Conservation (phyloP, 23 tunicate species). For the Styela plicata region DNA sequence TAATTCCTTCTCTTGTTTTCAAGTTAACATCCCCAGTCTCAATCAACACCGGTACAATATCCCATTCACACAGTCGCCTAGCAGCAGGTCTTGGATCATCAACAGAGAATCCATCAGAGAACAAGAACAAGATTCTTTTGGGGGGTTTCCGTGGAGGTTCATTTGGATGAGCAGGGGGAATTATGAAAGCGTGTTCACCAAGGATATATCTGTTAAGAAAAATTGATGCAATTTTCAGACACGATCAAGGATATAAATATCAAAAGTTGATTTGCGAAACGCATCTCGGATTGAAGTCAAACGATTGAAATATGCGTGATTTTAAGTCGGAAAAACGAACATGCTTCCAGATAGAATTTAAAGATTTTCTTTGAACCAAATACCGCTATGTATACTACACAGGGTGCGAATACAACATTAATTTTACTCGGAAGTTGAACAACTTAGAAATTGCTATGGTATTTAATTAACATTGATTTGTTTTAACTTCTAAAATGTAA, state of each 20-base stretch:
- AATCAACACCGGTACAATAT: conserved; percentile 65
- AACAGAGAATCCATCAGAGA: conserved; percentile 69
- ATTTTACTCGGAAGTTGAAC: too few species aligned
- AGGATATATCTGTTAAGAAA: neutral
- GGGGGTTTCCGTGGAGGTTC: conserved; percentile 16
- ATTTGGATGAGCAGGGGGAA: neutral
- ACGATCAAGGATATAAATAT: neutral
- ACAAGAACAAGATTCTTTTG: conserved; percentile 51
- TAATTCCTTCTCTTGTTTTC: conserved; percentile 34
- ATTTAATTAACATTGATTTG: too few species aligned
- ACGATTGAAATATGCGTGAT: too few species aligned
- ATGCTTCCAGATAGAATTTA: too few species aligned
- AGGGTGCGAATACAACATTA: too few species aligned
- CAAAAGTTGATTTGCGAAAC: too few species aligned
- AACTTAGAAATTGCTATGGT: too few species aligned
- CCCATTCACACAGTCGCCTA: conserved; percentile 66
- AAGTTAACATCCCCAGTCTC: conserved; percentile 44
- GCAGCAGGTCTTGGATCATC: conserved; percentile 74
- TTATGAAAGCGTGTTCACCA: conserved; percentile 19
- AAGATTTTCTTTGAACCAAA: too few species aligned
- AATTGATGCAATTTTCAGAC: neutral
- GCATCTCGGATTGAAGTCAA: too few species aligned
- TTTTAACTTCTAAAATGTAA: too few species aligned
- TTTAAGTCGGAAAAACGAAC: too few species aligned
- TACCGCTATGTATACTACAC: too few species aligned